These are phyloP conservation scores for Andricus grossulariae DNA, from an alignment of 1,140 invertebrate species.

Conservation along the genomic window DNA sequence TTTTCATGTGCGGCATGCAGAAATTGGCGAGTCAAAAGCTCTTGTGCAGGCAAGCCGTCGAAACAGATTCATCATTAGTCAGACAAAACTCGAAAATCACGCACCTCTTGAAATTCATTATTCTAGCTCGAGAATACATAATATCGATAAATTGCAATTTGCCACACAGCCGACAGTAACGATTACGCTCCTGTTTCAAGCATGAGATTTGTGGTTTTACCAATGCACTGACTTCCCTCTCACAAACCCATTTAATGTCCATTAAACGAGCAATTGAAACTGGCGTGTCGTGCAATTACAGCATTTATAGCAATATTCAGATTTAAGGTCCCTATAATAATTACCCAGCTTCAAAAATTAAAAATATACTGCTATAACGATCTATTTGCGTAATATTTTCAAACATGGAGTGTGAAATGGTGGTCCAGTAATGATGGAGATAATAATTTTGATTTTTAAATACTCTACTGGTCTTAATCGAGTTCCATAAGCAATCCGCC, in stretches of 20 bases:
- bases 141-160: constrained; percentile 21
- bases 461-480: too few species aligned
- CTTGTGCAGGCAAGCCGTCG: neutral
- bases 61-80: neutral
- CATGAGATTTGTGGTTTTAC: constrained; percentile 19
- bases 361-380: neutral
- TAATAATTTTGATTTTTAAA: too few species aligned
- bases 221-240: constrained; percentile 3
- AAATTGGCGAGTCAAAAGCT: neutral
- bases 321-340: neutral
- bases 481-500: too few species aligned
- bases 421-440: too few species aligned
- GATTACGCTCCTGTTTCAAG: constrained; percentile 7
- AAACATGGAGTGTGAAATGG: too few species aligned
- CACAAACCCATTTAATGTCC: constrained; percentile 16
- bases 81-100: constrained; percentile 17
- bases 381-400: too few species aligned
- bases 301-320: constrained; percentile 1
- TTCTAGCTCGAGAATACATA: constrained; percentile 10
- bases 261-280: constrained; percentile 25
- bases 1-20: neutral
- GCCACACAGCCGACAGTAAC: constrained; percentile 4
- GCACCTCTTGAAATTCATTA: constrained; percentile 10
- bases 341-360: neutral
- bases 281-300: constrained; percentile 9